phyloP scores from a whole-genome alignment of 2,888 invertebrate genomes.

The Cataglyphis livida region DNA sequence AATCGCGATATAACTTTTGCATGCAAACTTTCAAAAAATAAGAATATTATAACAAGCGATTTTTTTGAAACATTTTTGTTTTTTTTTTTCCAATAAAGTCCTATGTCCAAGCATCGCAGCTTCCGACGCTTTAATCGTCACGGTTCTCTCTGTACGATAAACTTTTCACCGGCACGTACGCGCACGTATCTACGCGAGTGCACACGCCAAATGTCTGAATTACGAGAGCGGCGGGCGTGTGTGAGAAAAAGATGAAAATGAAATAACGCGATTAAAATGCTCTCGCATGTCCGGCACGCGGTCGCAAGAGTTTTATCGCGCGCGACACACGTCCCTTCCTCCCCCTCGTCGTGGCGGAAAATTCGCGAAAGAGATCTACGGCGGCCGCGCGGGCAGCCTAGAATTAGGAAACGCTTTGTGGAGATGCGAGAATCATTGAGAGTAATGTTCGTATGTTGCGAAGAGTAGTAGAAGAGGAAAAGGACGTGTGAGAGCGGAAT shows the following conservation, averaged over 20 bases:
- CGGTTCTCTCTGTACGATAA: constrained; percentile 32
- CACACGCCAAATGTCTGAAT: constrained; percentile 50
- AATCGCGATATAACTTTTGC: background rate
- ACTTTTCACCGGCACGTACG: constrained; percentile 43
- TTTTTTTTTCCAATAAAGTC: background rate
- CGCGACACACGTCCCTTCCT: constrained; percentile 16
- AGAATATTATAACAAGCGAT: background rate
- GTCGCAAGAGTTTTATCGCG: constrained; percentile 48
- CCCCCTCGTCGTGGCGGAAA: constrained; percentile 18
- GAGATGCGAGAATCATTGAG: constrained; percentile 44
- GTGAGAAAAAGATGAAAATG: constrained; percentile 36
- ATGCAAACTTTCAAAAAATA: background rate
- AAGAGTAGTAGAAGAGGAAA: background rate
- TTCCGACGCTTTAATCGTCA: constrained; percentile 45
- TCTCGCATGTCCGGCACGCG: constrained; percentile 48
- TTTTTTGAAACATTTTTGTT: background rate
- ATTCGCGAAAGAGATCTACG: constrained; percentile 51
- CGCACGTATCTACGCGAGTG: constrained; percentile 35
- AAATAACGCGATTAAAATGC: constrained; percentile 54
- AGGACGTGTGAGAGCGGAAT: background rate
- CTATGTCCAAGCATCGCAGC: background rate
- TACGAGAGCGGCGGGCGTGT: constrained; percentile 3
- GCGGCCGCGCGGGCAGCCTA: background rate
- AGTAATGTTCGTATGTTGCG: constrained; percentile 17
- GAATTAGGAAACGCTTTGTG: constrained; percentile 35